phyloP scores from a whole-genome alignment of 2,113 vertebrate genomes.

The Rhineura floridana region DNA sequence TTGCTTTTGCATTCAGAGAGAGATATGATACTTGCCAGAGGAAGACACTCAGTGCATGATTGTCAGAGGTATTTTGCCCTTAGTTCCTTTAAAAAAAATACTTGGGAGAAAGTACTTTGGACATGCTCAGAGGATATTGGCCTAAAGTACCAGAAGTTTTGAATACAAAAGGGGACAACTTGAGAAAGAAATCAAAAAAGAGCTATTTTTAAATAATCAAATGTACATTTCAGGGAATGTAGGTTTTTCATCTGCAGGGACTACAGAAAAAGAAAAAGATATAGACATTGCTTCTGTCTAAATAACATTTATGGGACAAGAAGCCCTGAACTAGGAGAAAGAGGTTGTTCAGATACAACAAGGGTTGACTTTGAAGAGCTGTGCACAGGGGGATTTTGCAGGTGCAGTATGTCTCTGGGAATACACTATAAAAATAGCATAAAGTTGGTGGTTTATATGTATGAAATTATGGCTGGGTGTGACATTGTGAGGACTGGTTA shows the following conservation, averaged over 20 bases:
- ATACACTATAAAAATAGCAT: background rate
- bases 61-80: no score
- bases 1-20: background rate
- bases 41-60: background rate
- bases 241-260: background rate
- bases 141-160: background rate
- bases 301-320: no score
- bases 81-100: background rate
- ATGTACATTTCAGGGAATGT: background rate
- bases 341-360: accelerated
- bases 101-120: background rate
- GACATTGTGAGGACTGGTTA: background rate
- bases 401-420: no score
- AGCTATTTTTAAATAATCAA: background rate
- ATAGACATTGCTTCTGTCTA: background rate
- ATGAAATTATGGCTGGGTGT: background rate
- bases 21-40: background rate
- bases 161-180: no score
- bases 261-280: background rate
- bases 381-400: background rate
- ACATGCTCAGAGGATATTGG: background rate
- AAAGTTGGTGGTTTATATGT: background rate
- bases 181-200: background rate
- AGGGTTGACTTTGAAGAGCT: background rate
- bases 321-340: no score